Conservation (phyloP, 2,888 invertebrate species). For the Mythimna impura region DNA sequence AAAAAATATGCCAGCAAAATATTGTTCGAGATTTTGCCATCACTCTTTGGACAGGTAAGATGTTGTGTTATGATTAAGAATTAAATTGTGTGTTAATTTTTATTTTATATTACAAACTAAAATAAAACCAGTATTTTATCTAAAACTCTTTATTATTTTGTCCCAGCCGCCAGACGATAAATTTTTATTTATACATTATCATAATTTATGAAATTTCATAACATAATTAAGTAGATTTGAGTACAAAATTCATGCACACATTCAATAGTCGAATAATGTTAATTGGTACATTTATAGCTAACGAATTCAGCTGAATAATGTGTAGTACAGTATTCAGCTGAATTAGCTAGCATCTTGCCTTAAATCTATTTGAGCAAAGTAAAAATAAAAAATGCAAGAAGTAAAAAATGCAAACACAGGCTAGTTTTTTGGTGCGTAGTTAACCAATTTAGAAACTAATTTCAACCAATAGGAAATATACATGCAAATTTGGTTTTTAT, state of each 20-base stretch:
- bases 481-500: no score
- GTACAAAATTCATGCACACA: not conserved
- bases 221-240: not conserved
- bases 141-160: conserved; percentile 31
- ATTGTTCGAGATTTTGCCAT: no score
- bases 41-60: no score
- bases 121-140: not conserved
- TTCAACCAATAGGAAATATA: no score
- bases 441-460: no score
- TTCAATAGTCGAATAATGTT: not conserved
- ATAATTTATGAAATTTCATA: not conserved
- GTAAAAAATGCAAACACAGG: not conserved
- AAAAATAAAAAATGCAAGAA: not conserved
- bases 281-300: not conserved
- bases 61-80: no score
- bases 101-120: not conserved
- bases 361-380: conserved; percentile 17
- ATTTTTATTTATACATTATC: not conserved
- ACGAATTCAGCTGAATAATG: not conserved
- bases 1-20: no score
- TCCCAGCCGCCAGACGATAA: conserved; percentile 27
- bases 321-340: not conserved
- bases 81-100: no score
- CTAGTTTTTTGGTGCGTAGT: no score
- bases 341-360: not conserved